Conservation (phyloP, 2,113 vertebrate species). For the Sapajus apella region DNA sequence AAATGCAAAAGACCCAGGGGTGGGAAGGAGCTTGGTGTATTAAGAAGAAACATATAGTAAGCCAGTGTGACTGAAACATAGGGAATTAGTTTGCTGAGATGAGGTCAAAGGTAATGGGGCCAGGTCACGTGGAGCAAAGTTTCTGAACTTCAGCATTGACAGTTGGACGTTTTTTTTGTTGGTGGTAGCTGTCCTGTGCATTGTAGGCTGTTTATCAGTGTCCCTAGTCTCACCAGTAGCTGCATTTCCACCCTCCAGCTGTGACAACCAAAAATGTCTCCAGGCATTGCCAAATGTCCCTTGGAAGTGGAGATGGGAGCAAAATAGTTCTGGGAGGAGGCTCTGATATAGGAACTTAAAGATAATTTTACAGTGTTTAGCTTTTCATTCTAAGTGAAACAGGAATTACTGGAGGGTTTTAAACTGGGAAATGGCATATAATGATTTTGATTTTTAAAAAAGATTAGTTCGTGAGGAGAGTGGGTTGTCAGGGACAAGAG, state of each 20-base stretch:
- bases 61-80: neutral
- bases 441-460: neutral
- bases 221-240: neutral
- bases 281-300: neutral
- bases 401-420: neutral
- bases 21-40: neutral
- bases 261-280: neutral
- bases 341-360: neutral
- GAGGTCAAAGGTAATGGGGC: neutral
- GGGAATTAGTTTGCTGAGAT: neutral
- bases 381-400: neutral
- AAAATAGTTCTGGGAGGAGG: neutral
- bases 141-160: neutral
- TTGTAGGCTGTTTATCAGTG: neutral
- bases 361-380: neutral
- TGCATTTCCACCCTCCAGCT: neutral
- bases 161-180: neutral
- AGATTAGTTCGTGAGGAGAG: neutral
- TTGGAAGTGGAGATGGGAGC: rapidly evolving
- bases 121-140: neutral
- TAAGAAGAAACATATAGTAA: neutral
- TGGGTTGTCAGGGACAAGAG: too few relatives aligned
- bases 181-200: neutral
- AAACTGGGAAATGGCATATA: neutral
- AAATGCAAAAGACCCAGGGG: neutral